phyloP scores from a whole-genome alignment of 2,797 vertebrate species.

The Ibycter americanus region DNA sequence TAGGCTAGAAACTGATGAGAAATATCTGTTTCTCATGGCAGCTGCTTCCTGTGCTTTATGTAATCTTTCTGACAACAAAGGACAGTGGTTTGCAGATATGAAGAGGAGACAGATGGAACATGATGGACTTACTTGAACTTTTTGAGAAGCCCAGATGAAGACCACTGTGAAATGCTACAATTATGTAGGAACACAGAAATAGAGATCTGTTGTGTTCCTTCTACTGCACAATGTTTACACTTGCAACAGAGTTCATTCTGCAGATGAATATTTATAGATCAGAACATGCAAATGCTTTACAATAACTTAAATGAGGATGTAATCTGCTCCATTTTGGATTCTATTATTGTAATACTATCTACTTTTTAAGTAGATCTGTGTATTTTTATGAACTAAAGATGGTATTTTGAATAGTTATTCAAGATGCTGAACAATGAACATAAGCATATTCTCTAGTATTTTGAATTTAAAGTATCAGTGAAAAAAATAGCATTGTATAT shows the following conservation, averaged over 20 bases:
- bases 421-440: background rate
- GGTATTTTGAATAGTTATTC: background rate
- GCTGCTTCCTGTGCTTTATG: background rate
- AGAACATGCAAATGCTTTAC: background rate
- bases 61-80: background rate
- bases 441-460: background rate
- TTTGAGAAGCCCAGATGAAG: background rate
- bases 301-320: background rate
- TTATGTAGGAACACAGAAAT: background rate
- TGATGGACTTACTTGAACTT: background rate
- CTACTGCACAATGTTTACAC: background rate
- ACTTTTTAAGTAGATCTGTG: background rate
- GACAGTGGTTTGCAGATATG: background rate
- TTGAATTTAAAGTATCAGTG: background rate
- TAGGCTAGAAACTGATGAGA: background rate
- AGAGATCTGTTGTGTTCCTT: background rate
- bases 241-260: background rate
- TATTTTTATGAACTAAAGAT: background rate
- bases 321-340: background rate
- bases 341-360: background rate
- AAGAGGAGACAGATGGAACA: background rate
- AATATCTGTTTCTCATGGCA: background rate
- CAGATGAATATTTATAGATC: background rate
- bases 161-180: background rate
- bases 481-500: background rate